Conservation (phyloP, 2,113 vertebrate genomes). For the Oenanthe melanoleuca region DNA sequence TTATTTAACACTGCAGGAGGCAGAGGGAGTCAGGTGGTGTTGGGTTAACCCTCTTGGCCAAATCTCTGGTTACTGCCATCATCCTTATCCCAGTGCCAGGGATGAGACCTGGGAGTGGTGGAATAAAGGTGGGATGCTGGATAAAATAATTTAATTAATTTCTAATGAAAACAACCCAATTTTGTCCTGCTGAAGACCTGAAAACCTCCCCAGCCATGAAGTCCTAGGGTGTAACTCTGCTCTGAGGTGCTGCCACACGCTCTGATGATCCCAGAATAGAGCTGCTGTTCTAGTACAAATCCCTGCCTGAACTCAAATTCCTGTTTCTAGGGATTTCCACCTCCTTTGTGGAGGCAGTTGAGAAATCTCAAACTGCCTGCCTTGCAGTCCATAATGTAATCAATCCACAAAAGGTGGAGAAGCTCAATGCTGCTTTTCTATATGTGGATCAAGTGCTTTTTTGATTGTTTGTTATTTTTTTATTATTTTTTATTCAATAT, state of each 20-base stretch:
- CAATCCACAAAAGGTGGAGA: neutral
- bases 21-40: neutral
- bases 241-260: neutral
- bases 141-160: neutral
- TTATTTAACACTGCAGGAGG: neutral
- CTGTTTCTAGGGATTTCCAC: neutral
- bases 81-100: neutral
- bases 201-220: neutral
- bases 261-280: neutral
- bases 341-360: neutral
- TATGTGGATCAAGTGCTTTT: neutral
- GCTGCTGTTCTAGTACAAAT: neutral
- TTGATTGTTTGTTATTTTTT: neutral
- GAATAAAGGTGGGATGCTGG: neutral
- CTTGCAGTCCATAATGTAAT: neutral
- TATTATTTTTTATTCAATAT: neutral
- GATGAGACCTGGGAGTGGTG: neutral
- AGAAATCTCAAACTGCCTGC: neutral
- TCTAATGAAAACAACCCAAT: neutral
- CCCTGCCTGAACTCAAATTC: neutral
- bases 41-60: neutral
- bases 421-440: neutral
- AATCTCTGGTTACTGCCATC: neutral
- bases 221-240: accelerated
- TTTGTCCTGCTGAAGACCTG: neutral